A percentile compares a stretch with the other conserved stretches of the same genome.
These are phyloP conservation scores for Leptinotarsa defecta DNA, from an alignment of 1,140 invertebrate species.

Conservation along the genomic window DNA sequence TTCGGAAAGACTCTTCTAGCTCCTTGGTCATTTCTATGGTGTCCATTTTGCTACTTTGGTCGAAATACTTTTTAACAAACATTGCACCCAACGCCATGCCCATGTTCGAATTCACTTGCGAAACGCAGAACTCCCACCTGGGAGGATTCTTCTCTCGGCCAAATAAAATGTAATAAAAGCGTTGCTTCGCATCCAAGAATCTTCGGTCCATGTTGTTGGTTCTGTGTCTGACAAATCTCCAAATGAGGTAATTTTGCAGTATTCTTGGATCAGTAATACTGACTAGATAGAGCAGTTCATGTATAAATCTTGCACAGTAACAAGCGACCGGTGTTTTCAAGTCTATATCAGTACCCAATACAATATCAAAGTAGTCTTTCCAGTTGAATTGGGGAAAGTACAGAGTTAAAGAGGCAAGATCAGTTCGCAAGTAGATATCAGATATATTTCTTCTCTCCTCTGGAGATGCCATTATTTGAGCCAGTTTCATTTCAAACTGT, in stretches of 20 bases:
- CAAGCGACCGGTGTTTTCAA: slow-evolving; percentile 71
- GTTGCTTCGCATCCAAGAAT: slow-evolving; percentile 72
- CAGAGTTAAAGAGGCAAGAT: slow-evolving; percentile 68
- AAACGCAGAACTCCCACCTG: slow-evolving; percentile 83
- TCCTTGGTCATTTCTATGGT: slow-evolving; percentile 85
- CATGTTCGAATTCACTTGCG: slow-evolving; percentile 81
- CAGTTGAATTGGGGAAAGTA: slow-evolving; percentile 79
- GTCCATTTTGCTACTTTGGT: slow-evolving; percentile 78
- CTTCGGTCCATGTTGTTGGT: slow-evolving; percentile 81
- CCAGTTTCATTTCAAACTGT: slow-evolving; percentile 79
- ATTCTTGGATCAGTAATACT: slow-evolving; percentile 57
- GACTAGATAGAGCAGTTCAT: slow-evolving; percentile 58
- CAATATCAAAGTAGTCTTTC: slow-evolving; percentile 72
- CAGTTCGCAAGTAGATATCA: slow-evolving; percentile 79
- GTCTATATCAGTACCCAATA: slow-evolving; percentile 61
- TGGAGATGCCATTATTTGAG: slow-evolving; percentile 79
- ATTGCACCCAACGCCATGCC: slow-evolving; percentile 84
- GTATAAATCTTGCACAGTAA: slow-evolving; percentile 72
- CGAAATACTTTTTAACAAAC: slow-evolving; percentile 86
- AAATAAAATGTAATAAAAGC: slow-evolving; percentile 73
- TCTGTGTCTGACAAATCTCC: slow-evolving; percentile 85
- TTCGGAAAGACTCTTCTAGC: slow-evolving; percentile 76
- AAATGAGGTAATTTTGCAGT: slow-evolving; percentile 80
- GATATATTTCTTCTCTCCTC: slow-evolving; percentile 81
- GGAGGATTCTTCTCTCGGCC: slow-evolving; percentile 75